Evolutionary conservation across 2,113 vertebrate species (phyloP), one percentile per base, ranked within the genome.

Genomic region (Ramphastos sulfuratus): DNA sequence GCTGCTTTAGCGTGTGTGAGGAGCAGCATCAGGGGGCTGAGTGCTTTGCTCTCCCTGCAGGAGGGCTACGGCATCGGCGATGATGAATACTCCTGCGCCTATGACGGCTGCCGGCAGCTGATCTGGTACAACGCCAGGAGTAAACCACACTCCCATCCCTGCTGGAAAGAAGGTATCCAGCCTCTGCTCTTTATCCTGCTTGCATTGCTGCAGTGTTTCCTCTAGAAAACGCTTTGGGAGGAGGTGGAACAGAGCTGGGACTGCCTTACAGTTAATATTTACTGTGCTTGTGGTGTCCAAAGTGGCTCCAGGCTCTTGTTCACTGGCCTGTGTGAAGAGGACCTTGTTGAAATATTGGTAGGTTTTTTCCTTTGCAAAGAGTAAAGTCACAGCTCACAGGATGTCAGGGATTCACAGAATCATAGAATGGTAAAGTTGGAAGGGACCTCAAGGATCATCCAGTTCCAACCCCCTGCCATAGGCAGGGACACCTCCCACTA

Each of bases 121-220:
- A 99, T 99, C 91, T 99, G 99, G 99, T 99, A 99, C 78, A 99
- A 99, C 46, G 99, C 99, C 97, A 98, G 99, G 98, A 99, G 99
- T 96, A 99, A 99, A 98, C 98, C 99, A 90, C 99, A 99, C 80
- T 97, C 98, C 92, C 99, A 99, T 69, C 99, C 99, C 27, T 99
- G 99, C 90, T 99, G 99, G 99, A 99, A 99, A 97, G 99, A 99
- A 98, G 99, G 99, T 99, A 98, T 46, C 50, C n/a, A 4, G 46
- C 27, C 85, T 31, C 64, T 94, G 54, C 78, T 84, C 1, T 20
- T 39, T 15, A 7, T 42, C 48, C 48, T 14, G 19, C 33, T 44
- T 44, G 35, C 8, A 28, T 65, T 85, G 81, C 82, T 83, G 59
- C 59, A 69, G 9, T 15, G 46, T 48, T 21, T 20, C 48, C 20